Evolutionary conservation across 1,140 invertebrate species (phyloP).

Genomic region (Zaprionus inermis): DNA sequence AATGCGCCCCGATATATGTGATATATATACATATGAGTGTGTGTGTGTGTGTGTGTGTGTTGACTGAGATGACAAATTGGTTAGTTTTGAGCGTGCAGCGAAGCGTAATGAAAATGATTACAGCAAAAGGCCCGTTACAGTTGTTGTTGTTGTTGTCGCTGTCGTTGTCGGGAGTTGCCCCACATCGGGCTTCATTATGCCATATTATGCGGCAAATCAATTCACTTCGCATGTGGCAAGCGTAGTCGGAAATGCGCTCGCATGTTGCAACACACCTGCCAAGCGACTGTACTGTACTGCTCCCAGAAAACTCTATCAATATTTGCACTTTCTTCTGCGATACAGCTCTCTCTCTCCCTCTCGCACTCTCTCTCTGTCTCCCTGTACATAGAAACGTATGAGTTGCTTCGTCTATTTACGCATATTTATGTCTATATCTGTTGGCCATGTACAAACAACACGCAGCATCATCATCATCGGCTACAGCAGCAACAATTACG

Average conservation of each 20-base stretch:
- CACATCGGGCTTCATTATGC: constrained; percentile 36
- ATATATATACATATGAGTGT: not conserved
- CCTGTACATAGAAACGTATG: constrained; percentile 8
- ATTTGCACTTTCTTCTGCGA: constrained; percentile 73
- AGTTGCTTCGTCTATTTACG: constrained; percentile 64
- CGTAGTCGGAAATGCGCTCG: not conserved
- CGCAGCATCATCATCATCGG: constrained; percentile 42
- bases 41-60: constrained; percentile 12
- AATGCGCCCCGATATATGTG: constrained; percentile 1
- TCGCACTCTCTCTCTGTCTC: not conserved
- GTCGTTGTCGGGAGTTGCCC: constrained; percentile 8
- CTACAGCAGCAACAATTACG: constrained; percentile 24
- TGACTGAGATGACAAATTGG: constrained; percentile 48
- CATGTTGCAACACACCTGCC: constrained; percentile 27
- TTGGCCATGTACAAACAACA: constrained; percentile 72
- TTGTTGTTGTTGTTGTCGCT: constrained; percentile 3
- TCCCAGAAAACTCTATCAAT: constrained; percentile 56
- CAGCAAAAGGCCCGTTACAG: constrained; percentile 34
- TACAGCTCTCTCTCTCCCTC: too few relatives aligned
- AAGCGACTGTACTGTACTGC: not conserved
- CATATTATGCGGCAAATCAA: constrained; percentile 55
- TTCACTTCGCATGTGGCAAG: constrained; percentile 45
- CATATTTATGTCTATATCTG: constrained; percentile 76
- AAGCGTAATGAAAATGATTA: constrained; percentile 68
- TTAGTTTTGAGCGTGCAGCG: constrained; percentile 47